Percentiles rank a stretch among this genome's conserved stretches.
Conservation (phyloP, 2,797 vertebrate genomes). For the Sylvilagus floridanus region DNA sequence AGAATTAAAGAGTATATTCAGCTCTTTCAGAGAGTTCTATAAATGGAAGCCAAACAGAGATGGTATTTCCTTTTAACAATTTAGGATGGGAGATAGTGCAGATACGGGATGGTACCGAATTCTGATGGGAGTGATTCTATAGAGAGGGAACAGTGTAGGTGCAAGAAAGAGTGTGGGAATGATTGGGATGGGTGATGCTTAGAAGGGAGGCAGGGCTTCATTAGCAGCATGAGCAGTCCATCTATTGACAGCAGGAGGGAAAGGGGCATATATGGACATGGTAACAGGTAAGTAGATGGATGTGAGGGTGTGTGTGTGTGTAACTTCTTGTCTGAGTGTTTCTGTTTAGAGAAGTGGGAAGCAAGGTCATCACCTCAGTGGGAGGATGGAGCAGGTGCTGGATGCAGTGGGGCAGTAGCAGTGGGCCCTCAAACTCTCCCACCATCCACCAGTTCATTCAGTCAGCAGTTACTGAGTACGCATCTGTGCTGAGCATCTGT, state of each 20-base stretch:
- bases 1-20: neutral
- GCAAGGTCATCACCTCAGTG: neutral
- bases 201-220: neutral
- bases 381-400: neutral
- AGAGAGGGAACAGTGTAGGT: neutral
- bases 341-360: constrained; percentile 11
- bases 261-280: neutral
- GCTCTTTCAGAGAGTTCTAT: constrained; percentile 1
- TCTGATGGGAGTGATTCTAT: neutral
- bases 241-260: neutral
- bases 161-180: neutral
- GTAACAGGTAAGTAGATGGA: neutral
- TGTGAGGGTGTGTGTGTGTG: neutral
- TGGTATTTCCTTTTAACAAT: neutral
- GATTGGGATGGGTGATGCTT: neutral
- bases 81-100: neutral
- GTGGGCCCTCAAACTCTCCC: neutral
- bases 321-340: neutral
- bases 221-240: neutral
- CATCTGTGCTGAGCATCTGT: neutral
- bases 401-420: neutral
- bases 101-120: neutral
- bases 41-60: neutral
- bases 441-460: neutral
- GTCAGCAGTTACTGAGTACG: neutral